These are phyloP conservation scores for Pachyseris speciosa DNA, from an alignment of 64 coral and sea anemone genomes.

Conservation along the genomic window DNA sequence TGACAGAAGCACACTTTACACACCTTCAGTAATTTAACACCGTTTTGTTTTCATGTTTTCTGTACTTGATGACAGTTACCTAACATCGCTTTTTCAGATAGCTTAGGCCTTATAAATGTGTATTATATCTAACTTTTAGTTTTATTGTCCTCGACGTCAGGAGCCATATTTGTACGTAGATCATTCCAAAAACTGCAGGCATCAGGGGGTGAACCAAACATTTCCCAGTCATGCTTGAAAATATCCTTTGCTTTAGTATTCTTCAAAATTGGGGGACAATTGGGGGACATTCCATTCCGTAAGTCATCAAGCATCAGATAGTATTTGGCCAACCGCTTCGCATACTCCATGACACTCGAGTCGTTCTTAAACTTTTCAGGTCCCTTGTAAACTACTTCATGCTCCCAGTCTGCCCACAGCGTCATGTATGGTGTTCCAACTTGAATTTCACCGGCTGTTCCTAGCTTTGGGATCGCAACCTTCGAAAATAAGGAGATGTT, in stretches of 20 bases:
- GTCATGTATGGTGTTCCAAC: constrained; percentile 62
- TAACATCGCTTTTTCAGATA: too few relatives aligned
- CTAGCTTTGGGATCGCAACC: background rate
- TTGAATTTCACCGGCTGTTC: constrained; percentile 29
- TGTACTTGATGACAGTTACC: too few relatives aligned
- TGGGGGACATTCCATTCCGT: background rate
- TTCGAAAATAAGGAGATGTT: background rate
- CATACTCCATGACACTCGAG: background rate
- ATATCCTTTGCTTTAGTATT: background rate
- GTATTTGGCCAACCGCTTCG: constrained; percentile 20
- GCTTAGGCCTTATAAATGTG: too few relatives aligned
- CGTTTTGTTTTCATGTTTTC: too few relatives aligned
- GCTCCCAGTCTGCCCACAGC: constrained; percentile 54
- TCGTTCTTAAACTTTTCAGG: background rate
- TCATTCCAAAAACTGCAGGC: constrained; percentile 42
- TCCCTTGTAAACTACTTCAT: constrained; percentile 35
- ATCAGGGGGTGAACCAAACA: background rate
- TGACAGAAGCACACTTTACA: too few relatives aligned
- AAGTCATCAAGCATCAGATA: constrained; percentile 55
- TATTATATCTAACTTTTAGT: too few relatives aligned
- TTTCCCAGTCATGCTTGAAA: background rate
- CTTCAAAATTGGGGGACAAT: background rate
- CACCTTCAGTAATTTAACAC: too few relatives aligned
- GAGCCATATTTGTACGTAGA: constrained; percentile 28
- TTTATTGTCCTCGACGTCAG: too few relatives aligned